Base-by-base conservation (phyloP, 2,797 vertebrate genomes). In the Numenius phaeopus region DNA sequence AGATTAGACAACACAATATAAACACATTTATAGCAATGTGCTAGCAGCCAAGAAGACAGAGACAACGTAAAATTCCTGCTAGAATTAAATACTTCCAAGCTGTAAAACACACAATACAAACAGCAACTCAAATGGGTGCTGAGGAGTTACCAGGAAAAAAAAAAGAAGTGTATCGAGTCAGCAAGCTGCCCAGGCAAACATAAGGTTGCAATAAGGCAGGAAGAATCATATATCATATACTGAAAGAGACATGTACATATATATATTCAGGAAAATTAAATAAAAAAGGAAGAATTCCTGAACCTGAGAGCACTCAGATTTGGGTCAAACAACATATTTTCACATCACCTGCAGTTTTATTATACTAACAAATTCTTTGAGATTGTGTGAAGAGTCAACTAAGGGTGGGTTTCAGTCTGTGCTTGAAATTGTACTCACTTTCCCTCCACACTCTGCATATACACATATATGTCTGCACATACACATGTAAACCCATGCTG, bases 401-500 rank as follows among this genome's bases (percentile, higher is more conserved):
- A 82, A 64, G 11, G 8, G 12, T 47, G 17, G 10, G 8, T 72
- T 89, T 78, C 52, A 57, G 55, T 47, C 29, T 4, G 27, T 16
- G 26, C 4, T 26, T 46, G 15, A 47, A 72, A 40, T 12, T n/a
- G 12, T 18, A 67, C 37, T 62, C 19, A 7, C 19, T 57, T 10
- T 39, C 6, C 6, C 24, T 62, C 21, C 39, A n/a, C 14, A n/a
- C 5, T 62, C 2, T 39, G 30, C 0, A 0, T 12, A 40, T 10
- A 61, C 3, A 65, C 8, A 23, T 3, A 3, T 21, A 30, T 54
- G 26, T 5, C 49, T 7, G 30, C 0, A 0, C 11, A 40, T 10
- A 61, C 3, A 65, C 8, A 23, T 3, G 3, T 21, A 69, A 91
- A 49, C 8, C 22, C 54, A n/a, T 3, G 20, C 11, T 44, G 34